Percentiles rank a stretch among this genome's conserved stretches.
Conservation (phyloP, 2,113 vertebrate genomes). For the Zonotrichia leucophrys region DNA sequence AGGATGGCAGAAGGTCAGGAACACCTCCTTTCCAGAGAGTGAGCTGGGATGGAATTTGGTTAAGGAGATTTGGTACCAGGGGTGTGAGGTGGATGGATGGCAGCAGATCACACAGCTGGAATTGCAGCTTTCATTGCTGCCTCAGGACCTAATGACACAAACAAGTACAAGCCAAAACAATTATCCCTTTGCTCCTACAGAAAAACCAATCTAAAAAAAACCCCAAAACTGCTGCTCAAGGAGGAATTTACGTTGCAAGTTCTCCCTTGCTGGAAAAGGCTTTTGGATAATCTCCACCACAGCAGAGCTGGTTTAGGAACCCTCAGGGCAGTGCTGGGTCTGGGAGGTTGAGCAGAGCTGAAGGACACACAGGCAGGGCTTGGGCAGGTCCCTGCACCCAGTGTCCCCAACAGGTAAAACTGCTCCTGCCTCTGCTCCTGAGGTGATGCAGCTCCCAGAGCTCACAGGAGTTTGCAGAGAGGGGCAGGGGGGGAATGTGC, state of each 20-base stretch:
- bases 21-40: neutral
- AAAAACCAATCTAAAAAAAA: neutral
- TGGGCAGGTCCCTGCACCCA: neutral
- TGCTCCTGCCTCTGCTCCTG: neutral
- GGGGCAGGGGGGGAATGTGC: fast-evolving
- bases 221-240: neutral
- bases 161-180: neutral
- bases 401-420: neutral
- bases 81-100: neutral
- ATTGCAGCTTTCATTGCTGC: neutral
- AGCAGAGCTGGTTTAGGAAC: neutral
- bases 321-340: fast-evolving
- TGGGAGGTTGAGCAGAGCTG: neutral
- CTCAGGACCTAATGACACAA: neutral
- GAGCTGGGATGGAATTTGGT: neutral
- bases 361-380: neutral
- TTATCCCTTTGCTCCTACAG: neutral
- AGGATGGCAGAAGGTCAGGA: neutral
- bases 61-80: neutral
- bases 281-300: neutral
- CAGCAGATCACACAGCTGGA: neutral
- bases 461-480: fast-evolving
- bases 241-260: neutral
- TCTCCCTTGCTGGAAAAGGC: neutral
- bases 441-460: neutral